A percentile compares a stretch with the other conserved stretches of the same genome.
These are phyloP conservation scores for Ectobius pallidus DNA, from an alignment of 2,888 invertebrate genomes.

Conservation along the genomic window DNA sequence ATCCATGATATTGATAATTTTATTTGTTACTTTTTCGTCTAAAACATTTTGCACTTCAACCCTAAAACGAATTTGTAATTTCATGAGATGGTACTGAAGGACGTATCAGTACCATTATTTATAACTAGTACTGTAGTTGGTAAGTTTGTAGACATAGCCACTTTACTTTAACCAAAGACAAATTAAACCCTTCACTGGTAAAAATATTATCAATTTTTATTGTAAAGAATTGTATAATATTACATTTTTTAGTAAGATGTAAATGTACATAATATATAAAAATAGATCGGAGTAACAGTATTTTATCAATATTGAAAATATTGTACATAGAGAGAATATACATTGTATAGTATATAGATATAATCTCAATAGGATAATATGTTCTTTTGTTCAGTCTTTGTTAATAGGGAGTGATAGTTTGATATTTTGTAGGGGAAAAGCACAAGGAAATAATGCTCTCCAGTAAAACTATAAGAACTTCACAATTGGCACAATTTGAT, in stretches of 20 bases:
- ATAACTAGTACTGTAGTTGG: constrained; percentile 9
- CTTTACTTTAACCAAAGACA: constrained; percentile 13
- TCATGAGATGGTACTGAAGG: no score
- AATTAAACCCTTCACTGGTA: constrained; percentile 9
- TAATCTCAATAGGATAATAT: not conserved
- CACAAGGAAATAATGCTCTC: not conserved
- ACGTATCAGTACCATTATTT: not conserved
- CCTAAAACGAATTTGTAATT: no score
- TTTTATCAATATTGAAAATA: constrained; percentile 26
- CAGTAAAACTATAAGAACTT: not conserved
- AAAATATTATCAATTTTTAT: constrained; percentile 26
- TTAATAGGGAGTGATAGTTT: not conserved
- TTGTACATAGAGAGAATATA: constrained; percentile 21
- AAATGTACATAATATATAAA: constrained; percentile 28
- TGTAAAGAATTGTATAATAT: constrained; percentile 24
- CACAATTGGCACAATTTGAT: not conserved
- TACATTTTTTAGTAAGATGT: constrained; percentile 13
- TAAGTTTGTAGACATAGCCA: not conserved
- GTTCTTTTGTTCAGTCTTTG: constrained; percentile 10
- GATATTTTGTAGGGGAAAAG: constrained; percentile 1
- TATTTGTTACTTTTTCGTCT: no score
- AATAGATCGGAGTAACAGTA: constrained; percentile 19
- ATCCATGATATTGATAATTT: no score
- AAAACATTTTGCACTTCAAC: no score
- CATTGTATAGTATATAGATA: constrained; percentile 2